Base-by-base conservation (phyloP, 2,888 invertebrate genomes). In the Polydrusus pterygomalis region DNA sequence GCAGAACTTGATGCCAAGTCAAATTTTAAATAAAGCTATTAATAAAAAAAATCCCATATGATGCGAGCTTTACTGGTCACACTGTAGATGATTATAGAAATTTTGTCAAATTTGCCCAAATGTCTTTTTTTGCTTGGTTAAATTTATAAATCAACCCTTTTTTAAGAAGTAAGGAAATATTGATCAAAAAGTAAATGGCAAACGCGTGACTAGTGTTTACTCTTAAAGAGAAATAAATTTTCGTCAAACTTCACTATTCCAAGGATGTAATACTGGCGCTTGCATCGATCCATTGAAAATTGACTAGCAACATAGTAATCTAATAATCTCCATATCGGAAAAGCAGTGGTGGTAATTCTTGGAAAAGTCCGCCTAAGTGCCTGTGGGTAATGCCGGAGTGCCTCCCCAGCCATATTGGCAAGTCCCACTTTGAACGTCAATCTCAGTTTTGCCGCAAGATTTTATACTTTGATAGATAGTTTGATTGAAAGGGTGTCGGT, bases 261-360 rank as follows among this genome's bases (percentile, higher is more conserved):
- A 20, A 51, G 20, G 18, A 51, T 20, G 20, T 18, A 51, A 54
- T 54, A 54, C 7, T 30, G 34, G n/a, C 20, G 34, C 34, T 34
- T 34, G 43, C 30, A 56, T 68, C 68, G 68, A 68, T 68, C 51
- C 25, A 43, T 43, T 15, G 25, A 51, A 68, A 68, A 68, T 68
- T 68, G 43, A 68, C 68, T 68, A 68, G 68, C 54, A 49, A 18
- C 72, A 34, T 56, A 30, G 64, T 70, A 75, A 75, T 75, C 67
- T 75, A 75, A 75, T 75, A 75, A 75, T 75, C 75, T 64, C 64
- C 34, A 70, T 70, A 65, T 70, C 65, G 70, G 64, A 75, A 70
- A 71, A 70, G 75, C 75, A 65, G 54, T 38, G 65, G 18, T 75
- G 70, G 75, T 70, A 75, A 75, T 63, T 75, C 70, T 60, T 62